Base-by-base conservation (phyloP, 2,888 invertebrate genomes). In the Petrolisthes cinctipes region DNA sequence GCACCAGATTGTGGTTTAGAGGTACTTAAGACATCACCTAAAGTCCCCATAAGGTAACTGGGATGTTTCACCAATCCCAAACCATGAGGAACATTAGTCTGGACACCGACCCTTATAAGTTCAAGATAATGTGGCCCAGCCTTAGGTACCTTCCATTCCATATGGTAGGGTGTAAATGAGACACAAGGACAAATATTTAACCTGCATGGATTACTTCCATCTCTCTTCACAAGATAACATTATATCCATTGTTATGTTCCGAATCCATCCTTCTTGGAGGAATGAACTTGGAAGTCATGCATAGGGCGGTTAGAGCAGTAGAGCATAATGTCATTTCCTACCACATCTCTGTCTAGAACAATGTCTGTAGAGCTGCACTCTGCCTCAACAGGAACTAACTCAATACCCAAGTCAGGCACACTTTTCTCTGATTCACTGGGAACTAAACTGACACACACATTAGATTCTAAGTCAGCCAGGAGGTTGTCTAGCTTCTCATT, bases 361-460 rank as follows among this genome's bases (percentile, higher is more conserved):
- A 83, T 80, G 56, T 83, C 83, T 80, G 71, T 79, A 57, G 57
- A 80, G 57, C 11, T 80, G 56, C 5, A 71, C 68, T 71, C 56
- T 17, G n/a, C 56, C n/a, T 20, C 51, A n/a, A 83, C 87, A 20
- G 87, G 57, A 57, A 87, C 57, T 54, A 87, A 78, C 79, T 87
- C 83, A 17, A 87, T 87, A 5, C 57, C 54, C 14, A 56, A 51
- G 7, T 83, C 73, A 11, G 79, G 7, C 54, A 54, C 54, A 0
- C 51, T 11, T 2, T 37, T 37, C 17, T 83, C 73, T 7, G 79
- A n/a, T 79, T 79, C 54, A 0, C 51, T 11, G 66, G 37, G 37
- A 61, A 11, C 61, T 11, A 81, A 51, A n/a, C 11, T 4, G 57
- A 6, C 20, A n/a, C 20, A 6, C n/a, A 71, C 14, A 1, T 20